Conservation (phyloP, 2,888 invertebrate species). For the Hymenopus coronatus region DNA sequence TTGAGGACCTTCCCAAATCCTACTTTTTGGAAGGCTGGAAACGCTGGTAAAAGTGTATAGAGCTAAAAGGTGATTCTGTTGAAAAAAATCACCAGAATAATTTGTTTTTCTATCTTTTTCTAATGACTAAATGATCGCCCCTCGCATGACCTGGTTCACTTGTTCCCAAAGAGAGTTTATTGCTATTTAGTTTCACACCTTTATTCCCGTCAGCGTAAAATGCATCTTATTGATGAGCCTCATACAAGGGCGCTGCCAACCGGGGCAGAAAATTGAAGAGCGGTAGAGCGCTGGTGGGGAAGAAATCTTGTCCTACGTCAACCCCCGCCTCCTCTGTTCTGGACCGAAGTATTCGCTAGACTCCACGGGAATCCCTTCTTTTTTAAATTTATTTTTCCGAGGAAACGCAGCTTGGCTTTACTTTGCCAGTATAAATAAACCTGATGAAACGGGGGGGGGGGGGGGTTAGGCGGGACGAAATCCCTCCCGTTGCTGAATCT, state of each 20-base stretch:
- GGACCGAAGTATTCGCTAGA: neutral
- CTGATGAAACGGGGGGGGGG: neutral
- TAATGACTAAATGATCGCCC: no score
- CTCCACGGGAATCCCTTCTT: neutral
- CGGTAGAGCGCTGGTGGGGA: neutral
- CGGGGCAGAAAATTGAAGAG: neutral
- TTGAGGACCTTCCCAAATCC: no score
- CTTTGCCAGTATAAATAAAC: neutral
- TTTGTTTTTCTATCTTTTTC: no score
- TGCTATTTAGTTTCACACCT: no score
- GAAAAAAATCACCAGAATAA: no score
- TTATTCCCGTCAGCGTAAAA: no score
- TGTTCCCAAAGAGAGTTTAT: no score
- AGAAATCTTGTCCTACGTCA: neutral
- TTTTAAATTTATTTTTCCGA: neutral
- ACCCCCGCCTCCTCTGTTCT: neutral
- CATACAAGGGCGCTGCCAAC: neutral
- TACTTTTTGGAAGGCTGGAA: no score
- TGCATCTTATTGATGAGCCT: no score
- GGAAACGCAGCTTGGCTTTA: neutral
- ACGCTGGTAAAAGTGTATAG: no score
- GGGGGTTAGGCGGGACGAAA: neutral
- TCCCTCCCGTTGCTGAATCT: neutral
- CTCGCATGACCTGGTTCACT: no score
- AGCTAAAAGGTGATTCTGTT: no score